Percentiles rank a stretch among this genome's conserved stretches.
Evolutionary conservation across 2,888 invertebrate genomes (phyloP).

Genomic region (Drosophila fungiperda): DNA sequence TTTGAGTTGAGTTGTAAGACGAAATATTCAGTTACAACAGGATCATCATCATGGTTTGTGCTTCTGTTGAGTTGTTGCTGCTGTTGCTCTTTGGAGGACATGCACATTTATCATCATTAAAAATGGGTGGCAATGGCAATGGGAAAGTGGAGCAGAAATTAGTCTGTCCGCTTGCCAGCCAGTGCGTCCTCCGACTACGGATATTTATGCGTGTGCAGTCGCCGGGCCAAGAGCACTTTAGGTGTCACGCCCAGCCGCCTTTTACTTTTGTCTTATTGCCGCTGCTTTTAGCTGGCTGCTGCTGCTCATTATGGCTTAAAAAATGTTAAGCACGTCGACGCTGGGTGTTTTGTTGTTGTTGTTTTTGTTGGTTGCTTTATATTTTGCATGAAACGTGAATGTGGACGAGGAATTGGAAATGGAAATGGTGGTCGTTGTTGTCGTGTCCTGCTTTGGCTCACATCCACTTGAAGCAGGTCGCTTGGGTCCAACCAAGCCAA

Average conservation of each 20-base stretch:
- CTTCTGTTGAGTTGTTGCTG: slow-evolving; percentile 24
- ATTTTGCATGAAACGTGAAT: slow-evolving; percentile 37
- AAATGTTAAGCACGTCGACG: slow-evolving; percentile 76
- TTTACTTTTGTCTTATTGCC: slow-evolving; percentile 56
- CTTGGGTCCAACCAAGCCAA: slow-evolving; percentile 51
- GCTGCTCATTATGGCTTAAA: slow-evolving; percentile 75
- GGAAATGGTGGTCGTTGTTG: slow-evolving; percentile 14
- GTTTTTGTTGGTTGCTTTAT: slow-evolving; percentile 41
- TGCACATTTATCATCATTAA: slow-evolving; percentile 77
- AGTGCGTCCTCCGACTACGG: slow-evolving; percentile 36
- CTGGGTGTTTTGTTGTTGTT: slow-evolving; percentile 53
- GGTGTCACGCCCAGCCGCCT: slow-evolving; percentile 69
- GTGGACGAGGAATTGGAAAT: background rate
- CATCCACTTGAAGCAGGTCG: slow-evolving; percentile 63
- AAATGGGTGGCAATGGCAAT: slow-evolving; percentile 46
- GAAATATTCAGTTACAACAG: slow-evolving; percentile 44
- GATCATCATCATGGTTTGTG: slow-evolving; percentile 11
- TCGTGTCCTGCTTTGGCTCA: slow-evolving; percentile 16
- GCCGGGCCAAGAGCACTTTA: slow-evolving; percentile 51
- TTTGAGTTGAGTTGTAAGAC: slow-evolving; percentile 42
- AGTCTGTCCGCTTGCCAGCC: slow-evolving; percentile 44
- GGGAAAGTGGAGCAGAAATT: slow-evolving; percentile 53
- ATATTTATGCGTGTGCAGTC: slow-evolving; percentile 78
- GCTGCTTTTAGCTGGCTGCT: slow-evolving; percentile 10
- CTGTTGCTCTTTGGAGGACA: slow-evolving; percentile 11